phyloP scores from a whole-genome alignment of 2,888 invertebrate species.

The Chrysolina haemoptera region DNA sequence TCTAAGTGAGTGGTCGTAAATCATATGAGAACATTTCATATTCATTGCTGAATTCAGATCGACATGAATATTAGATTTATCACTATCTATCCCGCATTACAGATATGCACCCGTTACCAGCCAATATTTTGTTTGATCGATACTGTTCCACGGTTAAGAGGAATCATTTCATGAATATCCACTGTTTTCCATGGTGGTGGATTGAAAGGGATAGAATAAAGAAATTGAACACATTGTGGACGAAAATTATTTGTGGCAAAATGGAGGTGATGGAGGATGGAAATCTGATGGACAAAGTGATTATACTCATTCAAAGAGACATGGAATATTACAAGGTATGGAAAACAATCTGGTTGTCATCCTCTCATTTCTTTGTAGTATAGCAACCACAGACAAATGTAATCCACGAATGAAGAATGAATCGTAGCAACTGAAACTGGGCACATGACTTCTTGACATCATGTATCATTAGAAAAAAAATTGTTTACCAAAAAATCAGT shows the following conservation, averaged over 20 bases:
- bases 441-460: too few species aligned
- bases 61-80: background rate
- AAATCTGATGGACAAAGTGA: slow-evolving; percentile 89
- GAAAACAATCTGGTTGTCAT: too few species aligned
- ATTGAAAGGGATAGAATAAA: too few species aligned
- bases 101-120: background rate
- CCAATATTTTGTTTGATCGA: slow-evolving; percentile 15
- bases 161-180: background rate
- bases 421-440: too few species aligned
- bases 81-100: background rate
- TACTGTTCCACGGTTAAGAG: background rate
- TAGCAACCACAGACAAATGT: too few species aligned
- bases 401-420: too few species aligned
- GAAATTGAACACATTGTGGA: background rate
- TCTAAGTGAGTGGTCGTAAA: too few species aligned
- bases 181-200: background rate
- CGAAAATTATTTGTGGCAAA: background rate
- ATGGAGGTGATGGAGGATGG: slow-evolving; percentile 95
- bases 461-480: too few species aligned
- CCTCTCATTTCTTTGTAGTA: too few species aligned
- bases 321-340: slow-evolving; percentile 86
- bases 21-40: background rate
- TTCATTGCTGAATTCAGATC: background rate
- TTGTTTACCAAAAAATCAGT: too few species aligned
- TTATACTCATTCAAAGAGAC: slow-evolving; percentile 85